Percentiles rank a stretch among this genome's conserved stretches.
Evolutionary conservation across 2,113 vertebrate genomes (phyloP).

Genomic region (Tenrec ecaudatus): DNA sequence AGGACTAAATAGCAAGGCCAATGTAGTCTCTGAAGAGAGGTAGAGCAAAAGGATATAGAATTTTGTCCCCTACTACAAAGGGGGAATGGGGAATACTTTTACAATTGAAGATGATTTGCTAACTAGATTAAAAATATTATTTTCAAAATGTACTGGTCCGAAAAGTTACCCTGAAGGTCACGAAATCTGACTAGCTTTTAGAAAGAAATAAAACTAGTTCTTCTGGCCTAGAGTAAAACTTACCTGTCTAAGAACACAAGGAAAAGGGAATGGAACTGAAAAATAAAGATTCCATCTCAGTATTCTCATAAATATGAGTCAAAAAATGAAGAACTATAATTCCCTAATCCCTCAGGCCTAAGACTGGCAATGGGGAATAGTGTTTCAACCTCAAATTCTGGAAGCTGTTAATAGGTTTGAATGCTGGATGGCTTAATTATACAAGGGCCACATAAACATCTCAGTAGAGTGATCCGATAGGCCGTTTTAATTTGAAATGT

Average conservation of each 20-base stretch:
- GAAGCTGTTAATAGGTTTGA: slow-evolving; percentile 73
- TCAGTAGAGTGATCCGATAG: slow-evolving; percentile 72
- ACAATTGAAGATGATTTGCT: slow-evolving; percentile 54
- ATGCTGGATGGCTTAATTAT: slow-evolving; percentile 77
- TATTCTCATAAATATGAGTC: slow-evolving; percentile 59
- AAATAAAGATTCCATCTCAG: slow-evolving; percentile 43
- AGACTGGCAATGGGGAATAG: slow-evolving; percentile 65
- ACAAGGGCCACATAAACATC: slow-evolving; percentile 70
- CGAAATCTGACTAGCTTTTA: slow-evolving; percentile 57
- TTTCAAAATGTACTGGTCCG: slow-evolving; percentile 54
- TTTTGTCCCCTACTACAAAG: slow-evolving; percentile 26
- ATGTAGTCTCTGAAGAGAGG: neutral
- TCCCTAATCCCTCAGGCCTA: slow-evolving; percentile 60
- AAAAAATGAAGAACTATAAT: slow-evolving; percentile 53
- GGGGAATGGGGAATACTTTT: neutral
- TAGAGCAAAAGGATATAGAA: neutral
- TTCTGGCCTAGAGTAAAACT: slow-evolving; percentile 48
- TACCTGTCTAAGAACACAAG: slow-evolving; percentile 31
- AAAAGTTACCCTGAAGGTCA: slow-evolving; percentile 36
- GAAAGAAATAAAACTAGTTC: slow-evolving; percentile 52
- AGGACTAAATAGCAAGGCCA: slow-evolving; percentile 11
- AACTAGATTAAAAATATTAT: slow-evolving; percentile 46
- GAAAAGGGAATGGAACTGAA: slow-evolving; percentile 52
- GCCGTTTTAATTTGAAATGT: slow-evolving; percentile 76
- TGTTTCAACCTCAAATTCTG: slow-evolving; percentile 71